These are phyloP conservation scores for Gonioctena quinquepunctata DNA, from an alignment of 1,140 invertebrate genomes.

Conservation along the genomic window DNA sequence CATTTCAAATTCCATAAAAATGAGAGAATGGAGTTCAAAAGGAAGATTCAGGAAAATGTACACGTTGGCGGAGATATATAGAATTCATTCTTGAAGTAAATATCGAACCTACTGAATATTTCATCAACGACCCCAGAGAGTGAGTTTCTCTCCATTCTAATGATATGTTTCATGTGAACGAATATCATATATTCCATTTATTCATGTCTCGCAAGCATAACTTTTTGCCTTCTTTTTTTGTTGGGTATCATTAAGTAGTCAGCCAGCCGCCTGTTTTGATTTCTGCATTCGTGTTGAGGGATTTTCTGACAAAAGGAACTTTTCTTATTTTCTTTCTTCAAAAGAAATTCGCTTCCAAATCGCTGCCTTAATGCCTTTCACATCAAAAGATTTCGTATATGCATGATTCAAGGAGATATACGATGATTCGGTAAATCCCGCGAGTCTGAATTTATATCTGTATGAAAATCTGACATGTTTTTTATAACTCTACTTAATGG, in stretches of 20 bases:
- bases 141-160: neutral
- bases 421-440: neutral
- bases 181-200: neutral
- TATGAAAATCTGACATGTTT: neutral
- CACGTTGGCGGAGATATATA: neutral
- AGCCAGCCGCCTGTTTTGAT: neutral
- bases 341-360: neutral
- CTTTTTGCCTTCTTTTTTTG: neutral
- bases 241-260: neutral
- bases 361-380: neutral
- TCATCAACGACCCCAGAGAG: neutral
- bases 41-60: neutral
- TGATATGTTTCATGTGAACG: neutral
- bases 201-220: neutral
- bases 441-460: neutral
- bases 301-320: neutral
- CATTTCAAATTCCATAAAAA: too few species aligned
- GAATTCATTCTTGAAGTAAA: neutral
- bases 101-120: neutral
- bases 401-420: neutral
- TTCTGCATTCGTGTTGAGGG: neutral
- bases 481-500: too few species aligned
- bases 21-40: too few species aligned
- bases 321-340: neutral
- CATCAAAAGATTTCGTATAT: neutral